Base-by-base conservation (phyloP, 1,140 invertebrate genomes). In the Nephila pilipes region DNA sequence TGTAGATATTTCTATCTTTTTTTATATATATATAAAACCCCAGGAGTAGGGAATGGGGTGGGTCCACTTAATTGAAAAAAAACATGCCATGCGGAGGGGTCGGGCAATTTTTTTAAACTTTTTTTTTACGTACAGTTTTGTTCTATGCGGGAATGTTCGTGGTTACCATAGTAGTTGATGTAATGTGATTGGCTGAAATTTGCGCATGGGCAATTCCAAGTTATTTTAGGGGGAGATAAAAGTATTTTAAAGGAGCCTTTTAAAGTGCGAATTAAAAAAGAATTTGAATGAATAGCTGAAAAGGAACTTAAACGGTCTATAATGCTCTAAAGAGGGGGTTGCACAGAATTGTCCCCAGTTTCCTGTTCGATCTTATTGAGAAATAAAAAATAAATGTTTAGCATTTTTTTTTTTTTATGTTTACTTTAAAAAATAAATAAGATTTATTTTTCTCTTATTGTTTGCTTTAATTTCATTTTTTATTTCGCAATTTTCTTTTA, bases 1-100 rank as follows among this genome's bases (percentile, higher is more conserved):
- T 85, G 81, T 92, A 92, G 90, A 92, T 85, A 92, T 92, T 65
- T 92, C 63, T 85, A 92, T 85, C 83, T 55, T 81, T 60, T 57
- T 90, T n/a, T n/a, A n/a, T n/a, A n/a, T n/a, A n/a, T n/a, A n/a
- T n/a, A 63, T 65, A 18, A 63, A 25, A 12, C 18, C 36, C 20
- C 29, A 20, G 22, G 58, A 36, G 75, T 36, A 46, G 32, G 29
- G 54, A 22, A 32, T 6, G 22, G 46, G 46, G 46, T 60, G 29
- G 88, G 81, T 46, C 60, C 10, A n/a, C 12, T 63, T 90, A 63
- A 92, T 63, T 92, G 55, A 92, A 85, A 69, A 92, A 92, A 92
- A 65, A 85, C 46, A 69, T 20, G 65, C 57, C 90, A n/a, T 32
- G 20, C 5, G 25, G 38, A 10, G 38, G 90, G 90, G 90, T 65